These are phyloP conservation scores for Crotophaga sulcirostris DNA, from an alignment of 2,113 vertebrate species.

Conservation along the genomic window DNA sequence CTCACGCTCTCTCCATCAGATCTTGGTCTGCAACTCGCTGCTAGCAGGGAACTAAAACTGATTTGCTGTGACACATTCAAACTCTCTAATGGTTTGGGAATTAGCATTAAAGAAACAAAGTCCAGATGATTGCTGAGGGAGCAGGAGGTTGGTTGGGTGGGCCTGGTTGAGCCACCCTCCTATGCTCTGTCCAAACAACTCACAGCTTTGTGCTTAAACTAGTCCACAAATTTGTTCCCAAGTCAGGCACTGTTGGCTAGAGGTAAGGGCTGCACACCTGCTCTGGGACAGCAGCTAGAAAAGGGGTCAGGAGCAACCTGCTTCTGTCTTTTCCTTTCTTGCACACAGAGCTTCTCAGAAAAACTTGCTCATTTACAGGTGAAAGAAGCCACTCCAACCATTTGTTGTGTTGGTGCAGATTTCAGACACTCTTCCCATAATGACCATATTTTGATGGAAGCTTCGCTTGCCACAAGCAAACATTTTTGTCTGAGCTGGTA, in stretches of 20 bases:
- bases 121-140: not conserved
- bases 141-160: not conserved
- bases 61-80: slow-evolving; percentile 36
- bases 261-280: not conserved
- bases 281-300: not conserved
- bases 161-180: not conserved
- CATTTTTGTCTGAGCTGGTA: not conserved
- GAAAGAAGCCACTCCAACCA: not conserved
- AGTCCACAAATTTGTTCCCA: not conserved
- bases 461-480: not conserved
- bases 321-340: not conserved
- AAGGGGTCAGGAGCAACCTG: not conserved
- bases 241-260: not conserved
- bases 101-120: slow-evolving; percentile 6
- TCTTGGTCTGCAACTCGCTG: slow-evolving; percentile 10
- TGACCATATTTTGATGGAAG: not conserved
- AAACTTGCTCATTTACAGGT: not conserved
- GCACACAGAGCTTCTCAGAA: not conserved
- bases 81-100: not conserved
- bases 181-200: not conserved
- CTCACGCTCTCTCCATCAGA: not conserved
- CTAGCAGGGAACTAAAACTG: slow-evolving; percentile 21
- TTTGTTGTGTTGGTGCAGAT: not conserved
- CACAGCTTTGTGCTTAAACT: not conserved
- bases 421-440: not conserved